phyloP scores from a whole-genome alignment of 2,888 invertebrate species.

The Ennomos quercinarius region DNA sequence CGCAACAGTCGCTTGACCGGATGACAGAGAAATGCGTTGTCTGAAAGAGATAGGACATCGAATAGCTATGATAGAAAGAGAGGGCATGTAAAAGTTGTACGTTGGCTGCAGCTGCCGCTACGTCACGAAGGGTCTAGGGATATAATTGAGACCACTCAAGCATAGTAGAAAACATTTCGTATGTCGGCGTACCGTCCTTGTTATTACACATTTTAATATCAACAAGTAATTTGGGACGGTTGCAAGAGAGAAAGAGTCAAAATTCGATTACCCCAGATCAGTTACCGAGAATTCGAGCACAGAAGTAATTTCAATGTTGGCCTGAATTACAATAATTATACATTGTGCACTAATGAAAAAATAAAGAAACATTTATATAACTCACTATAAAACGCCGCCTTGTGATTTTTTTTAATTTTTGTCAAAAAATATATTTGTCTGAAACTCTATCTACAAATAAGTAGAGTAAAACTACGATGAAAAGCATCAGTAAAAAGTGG shows the following conservation, averaged over 20 bases:
- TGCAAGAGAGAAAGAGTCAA: slow-evolving; percentile 21
- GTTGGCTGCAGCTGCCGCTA: slow-evolving; percentile 82
- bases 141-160: slow-evolving; percentile 72
- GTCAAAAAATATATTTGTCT: no score
- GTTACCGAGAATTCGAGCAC: slow-evolving; percentile 23
- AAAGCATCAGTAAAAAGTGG: no score
- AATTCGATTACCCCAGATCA: slow-evolving; percentile 37
- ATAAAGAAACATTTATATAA: slow-evolving; percentile 7
- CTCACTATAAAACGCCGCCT: not conserved
- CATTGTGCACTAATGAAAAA: slow-evolving; percentile 11
- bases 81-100: slow-evolving; percentile 62
- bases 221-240: slow-evolving; percentile 16
- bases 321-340: slow-evolving; percentile 20
- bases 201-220: slow-evolving; percentile 34
- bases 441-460: no score
- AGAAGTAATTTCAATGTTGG: slow-evolving; percentile 17
- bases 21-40: slow-evolving; percentile 72
- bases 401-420: no score
- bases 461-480: no score
- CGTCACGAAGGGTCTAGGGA: slow-evolving; percentile 78
- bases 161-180: slow-evolving; percentile 65
- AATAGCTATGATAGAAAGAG: slow-evolving; percentile 57
- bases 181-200: slow-evolving; percentile 51
- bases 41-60: slow-evolving; percentile 54
- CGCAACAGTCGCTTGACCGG: slow-evolving; percentile 67